Evolutionary conservation across 2,113 vertebrate species (phyloP), one percentile per base, ranked within the genome.

Genomic region (Carollia perspicillata): DNA sequence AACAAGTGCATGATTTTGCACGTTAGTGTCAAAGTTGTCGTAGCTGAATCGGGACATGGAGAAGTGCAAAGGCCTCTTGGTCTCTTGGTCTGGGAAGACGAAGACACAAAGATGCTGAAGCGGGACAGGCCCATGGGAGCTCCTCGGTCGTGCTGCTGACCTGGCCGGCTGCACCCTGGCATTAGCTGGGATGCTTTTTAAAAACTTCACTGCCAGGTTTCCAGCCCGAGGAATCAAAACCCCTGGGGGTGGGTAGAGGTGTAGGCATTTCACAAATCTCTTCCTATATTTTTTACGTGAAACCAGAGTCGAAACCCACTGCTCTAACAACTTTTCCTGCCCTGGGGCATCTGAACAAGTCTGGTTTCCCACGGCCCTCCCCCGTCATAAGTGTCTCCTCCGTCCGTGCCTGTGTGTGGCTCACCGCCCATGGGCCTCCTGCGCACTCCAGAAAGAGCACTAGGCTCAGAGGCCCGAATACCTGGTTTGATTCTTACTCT

Each of bases 361-460:
- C 17, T 33, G 60, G n/a, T 30, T 3, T 35, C 14, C 37, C 17
- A 2, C 1, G 26, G 12, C 9, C 40, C 47, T 44, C 4, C 16
- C 22, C 55, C 30, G 30, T 10, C 2, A 1, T 4, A 65, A 2
- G 1, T 16, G 8, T 47, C 69, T 13, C 8, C 13, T 35, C 20
- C 14, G 0, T 35, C 20, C 14, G 0, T 14, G 18, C 2, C 9
- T 10, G 5, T 23, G 3, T 1, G 3, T 1, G 2, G 5, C 23
- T 77, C 3, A 13, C 17, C 90, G 51, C 35, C 66, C 9, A 3
- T 0, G 9, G n/a, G 10, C 83, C 16, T 0, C 20, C 0, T 35
- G 35, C 14, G 8, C 53, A 17, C 4, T 47, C 2, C 22, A 71
- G 78, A 42, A 72, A 30, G 49, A 71, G n/a, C 47, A 1, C 33